Evolutionary conservation across 2,888 invertebrate genomes (phyloP).

Genomic region (Dione juno): DNA sequence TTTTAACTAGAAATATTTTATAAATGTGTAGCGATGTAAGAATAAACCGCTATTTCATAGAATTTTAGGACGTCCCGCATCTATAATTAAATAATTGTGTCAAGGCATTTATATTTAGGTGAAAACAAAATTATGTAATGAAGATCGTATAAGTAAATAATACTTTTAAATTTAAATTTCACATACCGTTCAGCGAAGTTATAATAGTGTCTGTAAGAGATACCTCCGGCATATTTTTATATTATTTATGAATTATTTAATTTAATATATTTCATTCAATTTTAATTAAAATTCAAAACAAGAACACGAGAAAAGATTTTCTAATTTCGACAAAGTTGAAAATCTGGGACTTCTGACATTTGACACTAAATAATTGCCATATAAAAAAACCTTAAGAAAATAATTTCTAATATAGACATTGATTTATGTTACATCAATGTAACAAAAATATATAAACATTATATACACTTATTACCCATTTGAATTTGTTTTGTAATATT

Average conservation of each 20-base stretch:
- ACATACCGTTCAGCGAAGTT: slow-evolving; percentile 70
- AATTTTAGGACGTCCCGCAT: slow-evolving; percentile 63
- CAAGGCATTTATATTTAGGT: slow-evolving; percentile 62
- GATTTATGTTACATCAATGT: too few relatives aligned
- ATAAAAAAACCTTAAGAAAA: neutral
- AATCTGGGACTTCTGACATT: neutral
- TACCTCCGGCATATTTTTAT: slow-evolving; percentile 66
- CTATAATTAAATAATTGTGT: slow-evolving; percentile 79
- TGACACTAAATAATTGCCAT: neutral
- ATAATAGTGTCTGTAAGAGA: slow-evolving; percentile 69
- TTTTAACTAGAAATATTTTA: slow-evolving; percentile 1
- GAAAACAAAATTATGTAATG: slow-evolving; percentile 76
- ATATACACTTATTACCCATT: slow-evolving; percentile 60
- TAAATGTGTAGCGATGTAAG: slow-evolving; percentile 53
- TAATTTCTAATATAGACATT: neutral
- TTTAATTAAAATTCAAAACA: slow-evolving; percentile 24
- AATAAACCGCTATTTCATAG: slow-evolving; percentile 50
- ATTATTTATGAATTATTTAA: slow-evolving; percentile 10
- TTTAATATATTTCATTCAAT: slow-evolving; percentile 21
- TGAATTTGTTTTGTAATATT: slow-evolving; percentile 74
- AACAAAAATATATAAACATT: neutral
- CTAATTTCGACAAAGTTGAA: slow-evolving; percentile 17
- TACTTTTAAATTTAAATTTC: slow-evolving; percentile 33
- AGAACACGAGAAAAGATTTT: slow-evolving; percentile 27
- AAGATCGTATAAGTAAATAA: slow-evolving; percentile 44